These are phyloP conservation scores for Magallana angulata DNA, from an alignment of 1,140 invertebrate genomes.

Conservation along the genomic window DNA sequence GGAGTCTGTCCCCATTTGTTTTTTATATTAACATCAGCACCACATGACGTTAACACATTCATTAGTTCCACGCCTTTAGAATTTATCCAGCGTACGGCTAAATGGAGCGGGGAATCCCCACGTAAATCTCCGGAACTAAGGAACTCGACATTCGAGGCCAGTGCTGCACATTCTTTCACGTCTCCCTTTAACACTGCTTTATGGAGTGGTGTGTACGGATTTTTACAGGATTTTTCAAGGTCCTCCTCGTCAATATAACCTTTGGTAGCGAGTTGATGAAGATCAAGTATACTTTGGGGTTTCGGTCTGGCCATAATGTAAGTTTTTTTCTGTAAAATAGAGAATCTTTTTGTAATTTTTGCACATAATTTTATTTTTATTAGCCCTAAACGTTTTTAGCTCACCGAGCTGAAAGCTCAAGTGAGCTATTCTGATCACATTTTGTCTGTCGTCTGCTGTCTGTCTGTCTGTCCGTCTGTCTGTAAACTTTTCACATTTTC, in stretches of 20 bases:
- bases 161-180: not conserved
- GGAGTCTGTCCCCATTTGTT: conserved; percentile 52
- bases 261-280: not conserved
- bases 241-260: not conserved
- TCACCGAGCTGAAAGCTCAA: too few relatives aligned
- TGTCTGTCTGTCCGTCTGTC: too few relatives aligned
- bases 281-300: not conserved
- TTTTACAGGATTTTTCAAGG: not conserved
- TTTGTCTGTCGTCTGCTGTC: too few relatives aligned
- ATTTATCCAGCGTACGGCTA: conserved; percentile 26
- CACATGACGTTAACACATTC: not conserved
- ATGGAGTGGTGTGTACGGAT: not conserved
- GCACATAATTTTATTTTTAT: too few relatives aligned
- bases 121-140: not conserved
- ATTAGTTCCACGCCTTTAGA: not conserved
- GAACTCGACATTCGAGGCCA: not conserved
- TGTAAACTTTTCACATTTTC: too few relatives aligned
- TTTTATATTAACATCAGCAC: not conserved
- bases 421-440: too few relatives aligned
- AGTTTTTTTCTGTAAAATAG: too few relatives aligned
- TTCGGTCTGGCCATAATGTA: not conserved
- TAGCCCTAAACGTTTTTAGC: too few relatives aligned
- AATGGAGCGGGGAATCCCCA: conserved; percentile 44
- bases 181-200: conserved; percentile 24
- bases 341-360: too few relatives aligned